Percentiles rank a stretch among this genome's conserved stretches.
These are phyloP conservation scores for Passerculus sandwichensis DNA, from an alignment of 2,797 vertebrate genomes.

Conservation along the genomic window DNA sequence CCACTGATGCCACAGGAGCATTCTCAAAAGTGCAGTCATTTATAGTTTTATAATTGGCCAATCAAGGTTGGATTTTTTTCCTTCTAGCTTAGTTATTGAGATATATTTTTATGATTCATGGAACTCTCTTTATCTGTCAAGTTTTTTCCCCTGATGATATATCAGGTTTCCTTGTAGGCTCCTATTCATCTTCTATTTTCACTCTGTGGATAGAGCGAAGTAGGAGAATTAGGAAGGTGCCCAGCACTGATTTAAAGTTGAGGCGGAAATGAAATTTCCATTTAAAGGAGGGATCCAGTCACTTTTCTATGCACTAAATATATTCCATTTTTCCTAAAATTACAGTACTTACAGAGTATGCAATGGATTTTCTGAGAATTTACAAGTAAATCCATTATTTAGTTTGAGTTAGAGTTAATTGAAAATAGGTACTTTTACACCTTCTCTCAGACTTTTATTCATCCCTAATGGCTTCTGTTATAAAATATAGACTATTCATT, in stretches of 20 bases:
- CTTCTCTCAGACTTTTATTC: constrained; percentile 49
- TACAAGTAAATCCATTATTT: constrained; percentile 52
- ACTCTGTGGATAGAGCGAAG: not conserved
- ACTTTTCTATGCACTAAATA: constrained; percentile 5
- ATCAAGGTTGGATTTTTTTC: not conserved
- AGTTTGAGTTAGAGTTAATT: constrained; percentile 57
- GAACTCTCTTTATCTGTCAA: not conserved
- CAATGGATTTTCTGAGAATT: constrained; percentile 44
- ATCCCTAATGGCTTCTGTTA: constrained; percentile 27
- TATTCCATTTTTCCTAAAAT: constrained; percentile 9
- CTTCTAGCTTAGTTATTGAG: constrained; percentile 13
- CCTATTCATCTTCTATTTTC: constrained; percentile 35
- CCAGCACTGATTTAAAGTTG: not conserved
- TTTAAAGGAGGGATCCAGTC: not conserved
- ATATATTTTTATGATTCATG: constrained; percentile 39
- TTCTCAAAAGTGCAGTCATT: not conserved
- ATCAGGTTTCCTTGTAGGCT: constrained; percentile 5
- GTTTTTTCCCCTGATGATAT: not conserved
- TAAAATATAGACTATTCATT: constrained; percentile 46
- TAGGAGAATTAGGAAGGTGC: constrained; percentile 40
- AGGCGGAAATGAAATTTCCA: constrained; percentile 12
- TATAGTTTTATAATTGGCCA: constrained; percentile 41
- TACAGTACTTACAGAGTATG: not conserved
- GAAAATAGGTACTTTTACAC: constrained; percentile 40
- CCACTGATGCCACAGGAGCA: not conserved